Base-by-base conservation (phyloP, 2,113 vertebrate genomes). In the Stomatorhinus ivindoensis region DNA sequence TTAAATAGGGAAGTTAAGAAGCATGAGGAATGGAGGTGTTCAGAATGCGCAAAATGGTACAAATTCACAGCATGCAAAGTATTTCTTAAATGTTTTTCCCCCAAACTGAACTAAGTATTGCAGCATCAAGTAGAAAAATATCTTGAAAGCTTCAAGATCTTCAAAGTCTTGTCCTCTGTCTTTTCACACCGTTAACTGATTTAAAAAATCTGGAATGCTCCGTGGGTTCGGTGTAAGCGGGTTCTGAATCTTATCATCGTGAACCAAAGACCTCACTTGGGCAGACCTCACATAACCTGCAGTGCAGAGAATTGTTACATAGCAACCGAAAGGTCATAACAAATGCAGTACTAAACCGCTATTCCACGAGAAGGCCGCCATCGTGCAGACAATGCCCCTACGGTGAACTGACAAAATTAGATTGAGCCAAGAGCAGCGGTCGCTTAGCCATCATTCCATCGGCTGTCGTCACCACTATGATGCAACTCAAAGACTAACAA, bases 301-400 rank as follows among this genome's bases (percentile, higher is more conserved):
- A 27, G 82, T 48, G 82, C 82, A 85, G 46, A 47, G 42, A 47
- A 24, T 85, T 85, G 42, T 85, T 85, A 42, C 73, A 80, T 80
- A 80, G 73, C 73, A 80, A 80, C 73, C 35, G 5, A 80, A 80
- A 80, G 73, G 73, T 80, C 73, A 80, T 80, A 80, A 42, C 73
- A 19, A 80, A 80, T 19, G 73, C 31, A 42, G 17, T 4, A 42
- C 5, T 80, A 42, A 42, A 80, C 8, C 73, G 1, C 17, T 2
- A 42, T 42, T 42, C 15, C 5, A 19, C 0, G 4, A 17, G 35
- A 80, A 17, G 35, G 31, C 5, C 13, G 6, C 35, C 35, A 42
- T 42, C 73, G 3, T 80, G 73, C 0, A 42, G 73, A 42, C 73
- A 19, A 19, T 39, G 73, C 4, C 35, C 73, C 73, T 39, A 7